These are phyloP conservation scores for Caenorhabditis zanzibari DNA, from an alignment of 2,888 invertebrate genomes.

Conservation along the genomic window DNA sequence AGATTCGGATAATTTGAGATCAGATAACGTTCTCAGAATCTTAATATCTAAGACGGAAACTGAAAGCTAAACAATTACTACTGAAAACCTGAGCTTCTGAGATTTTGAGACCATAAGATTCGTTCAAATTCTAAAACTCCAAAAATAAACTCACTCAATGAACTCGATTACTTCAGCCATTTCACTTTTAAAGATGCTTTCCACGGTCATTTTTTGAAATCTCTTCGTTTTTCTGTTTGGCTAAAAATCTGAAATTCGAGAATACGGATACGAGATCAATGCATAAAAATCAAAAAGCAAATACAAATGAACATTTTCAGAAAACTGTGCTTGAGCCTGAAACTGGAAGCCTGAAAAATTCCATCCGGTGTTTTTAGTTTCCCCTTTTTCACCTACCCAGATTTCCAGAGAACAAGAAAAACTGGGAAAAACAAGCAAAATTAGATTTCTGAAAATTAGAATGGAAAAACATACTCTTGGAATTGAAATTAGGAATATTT, in stretches of 20 bases:
- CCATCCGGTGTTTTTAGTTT: no score
- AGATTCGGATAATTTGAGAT: no score
- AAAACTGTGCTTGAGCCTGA: no score
- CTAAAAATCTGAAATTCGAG: neutral
- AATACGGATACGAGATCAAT: no score
- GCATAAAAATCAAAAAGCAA: no score
- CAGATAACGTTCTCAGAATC: no score
- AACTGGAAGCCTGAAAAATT: no score
- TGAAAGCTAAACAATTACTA: no score
- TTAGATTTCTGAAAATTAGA: neutral
- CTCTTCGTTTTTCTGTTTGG: neutral
- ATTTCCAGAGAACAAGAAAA: neutral
- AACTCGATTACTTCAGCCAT: constrained; percentile 3
- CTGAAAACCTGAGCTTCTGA: no score
- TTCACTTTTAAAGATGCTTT: neutral
- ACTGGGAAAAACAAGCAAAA: neutral
- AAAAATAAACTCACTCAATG: constrained; percentile 1
- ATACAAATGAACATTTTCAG: no score
- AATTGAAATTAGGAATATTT: neutral
- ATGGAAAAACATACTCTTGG: neutral
- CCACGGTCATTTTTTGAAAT: neutral
- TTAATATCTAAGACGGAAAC: no score
- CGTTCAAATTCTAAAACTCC: neutral
- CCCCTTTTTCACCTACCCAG: neutral
- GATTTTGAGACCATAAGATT: no score